Percentiles rank a stretch among this genome's conserved stretches.
Evolutionary conservation across 35 echinoderm and acorn worm species (phyloP).

Genomic region (Apostichopus californicus): DNA sequence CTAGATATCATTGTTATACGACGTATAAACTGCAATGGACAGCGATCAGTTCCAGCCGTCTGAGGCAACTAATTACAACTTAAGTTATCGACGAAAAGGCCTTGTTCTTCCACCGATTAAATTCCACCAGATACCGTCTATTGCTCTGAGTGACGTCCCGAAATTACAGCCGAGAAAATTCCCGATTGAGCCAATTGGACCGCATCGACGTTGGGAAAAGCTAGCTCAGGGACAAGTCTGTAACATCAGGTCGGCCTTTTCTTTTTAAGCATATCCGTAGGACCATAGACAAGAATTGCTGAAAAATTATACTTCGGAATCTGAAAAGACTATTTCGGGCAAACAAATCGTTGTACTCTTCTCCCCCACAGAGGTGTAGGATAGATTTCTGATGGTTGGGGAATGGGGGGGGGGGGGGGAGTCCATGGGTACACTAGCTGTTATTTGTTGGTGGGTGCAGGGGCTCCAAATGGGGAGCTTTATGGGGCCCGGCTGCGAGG

Average conservation of each 20-base stretch:
- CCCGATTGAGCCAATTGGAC: slow-evolving; percentile 85
- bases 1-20: background rate
- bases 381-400: too few species aligned
- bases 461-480: too few species aligned
- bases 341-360: too few species aligned
- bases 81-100: slow-evolving; percentile 48
- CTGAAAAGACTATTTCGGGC: too few species aligned
- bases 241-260: slow-evolving; percentile 60
- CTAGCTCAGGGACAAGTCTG: slow-evolving; percentile 57
- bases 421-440: too few species aligned
- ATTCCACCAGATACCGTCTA: slow-evolving; percentile 80
- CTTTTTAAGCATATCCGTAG: too few species aligned
- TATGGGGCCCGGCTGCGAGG: too few species aligned
- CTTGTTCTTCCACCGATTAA: slow-evolving; percentile 70
- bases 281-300: background rate
- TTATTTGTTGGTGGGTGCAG: too few species aligned
- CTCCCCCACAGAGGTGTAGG: too few species aligned
- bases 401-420: too few species aligned
- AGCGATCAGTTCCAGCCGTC: slow-evolving; percentile 44
- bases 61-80: slow-evolving; percentile 48
- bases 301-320: background rate
- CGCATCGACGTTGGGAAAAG: slow-evolving; percentile 64
- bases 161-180: slow-evolving; percentile 81
- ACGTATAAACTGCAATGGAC: slow-evolving; percentile 16
- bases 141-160: slow-evolving; percentile 58